Evolutionary conservation across 1,140 invertebrate species (phyloP), one percentile per base, ranked within the genome.

Genomic region (Hyphantria cunea): DNA sequence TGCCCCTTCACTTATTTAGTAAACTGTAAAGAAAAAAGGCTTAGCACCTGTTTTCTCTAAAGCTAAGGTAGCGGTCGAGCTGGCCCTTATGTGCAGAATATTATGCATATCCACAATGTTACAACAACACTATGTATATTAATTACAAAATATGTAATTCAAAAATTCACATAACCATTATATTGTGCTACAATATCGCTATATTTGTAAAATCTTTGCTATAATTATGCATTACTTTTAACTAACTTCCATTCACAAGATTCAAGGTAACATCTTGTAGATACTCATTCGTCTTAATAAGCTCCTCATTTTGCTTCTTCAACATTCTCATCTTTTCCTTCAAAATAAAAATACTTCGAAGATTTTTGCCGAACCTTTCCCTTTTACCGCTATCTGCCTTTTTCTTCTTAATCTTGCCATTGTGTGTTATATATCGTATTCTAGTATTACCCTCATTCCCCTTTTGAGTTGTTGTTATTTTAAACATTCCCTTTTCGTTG

Each of bases 401-500:
- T 15, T 34, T 13, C 6, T 15, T 58, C 12, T 48, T 58, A 13
- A 32, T 34, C 15, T 39, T 13, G 11, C 14, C 12, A 25, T 14
- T 44, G 11, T 60, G 34, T 42, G 39, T 62, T 12, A 69, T 34
- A 25, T 69, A 69, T 39, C 56, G 60, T 64, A 69, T 69, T 31
- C 34, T 65, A 3, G 67, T 69, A 34, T 64, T 52, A 0, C 61
- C 67, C 33, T 69, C 62, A 41, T 64, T 64, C 8, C 58, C 52
- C 39, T 14, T 53, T 13, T 68, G 67, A 6, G 65, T 72, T 1
- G 69, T 68, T 6, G 62, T 72, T 41, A 72, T 53, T 68, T 68
- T 72, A 31, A 72, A 68, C 69, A 72, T 72, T 3, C 61, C 58
- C 47, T 65, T 68, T 11, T 67, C 69, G 7, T 42, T 54, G 11